phyloP scores from a whole-genome alignment of 2,888 invertebrate genomes.

The Platypus cylindrus region DNA sequence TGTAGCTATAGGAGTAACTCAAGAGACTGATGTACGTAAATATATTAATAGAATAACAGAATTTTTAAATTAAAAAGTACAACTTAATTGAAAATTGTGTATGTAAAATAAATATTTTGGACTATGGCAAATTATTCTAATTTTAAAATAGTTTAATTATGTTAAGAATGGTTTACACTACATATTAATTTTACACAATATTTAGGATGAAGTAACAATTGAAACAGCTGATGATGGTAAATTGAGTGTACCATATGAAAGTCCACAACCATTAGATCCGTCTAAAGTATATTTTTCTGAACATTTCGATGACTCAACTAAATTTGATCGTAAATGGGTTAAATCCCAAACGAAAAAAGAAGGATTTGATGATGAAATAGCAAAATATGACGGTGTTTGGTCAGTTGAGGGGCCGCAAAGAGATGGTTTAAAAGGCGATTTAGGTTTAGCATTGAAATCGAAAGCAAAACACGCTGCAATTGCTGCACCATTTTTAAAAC shows the following conservation, averaged over 20 bases:
- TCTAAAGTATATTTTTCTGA: slow-evolving; percentile 65
- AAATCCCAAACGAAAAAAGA: slow-evolving; percentile 78
- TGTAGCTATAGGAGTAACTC: too few relatives aligned
- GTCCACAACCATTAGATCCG: slow-evolving; percentile 51
- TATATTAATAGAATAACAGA: too few relatives aligned
- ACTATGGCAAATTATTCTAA: too few relatives aligned
- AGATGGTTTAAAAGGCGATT: slow-evolving; percentile 64
- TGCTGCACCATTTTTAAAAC: slow-evolving; percentile 59
- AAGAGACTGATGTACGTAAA: too few relatives aligned
- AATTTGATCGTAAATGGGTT: slow-evolving; percentile 70
- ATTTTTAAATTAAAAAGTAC: too few relatives aligned
- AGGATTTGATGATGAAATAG: slow-evolving; percentile 70
- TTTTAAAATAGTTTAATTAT: too few relatives aligned
- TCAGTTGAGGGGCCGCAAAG: slow-evolving; percentile 62
- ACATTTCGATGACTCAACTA: slow-evolving; percentile 67
- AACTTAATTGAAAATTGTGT: too few relatives aligned
- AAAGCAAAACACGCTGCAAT: slow-evolving; percentile 97
- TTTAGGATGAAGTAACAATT: slow-evolving; percentile 26
- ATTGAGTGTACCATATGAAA: slow-evolving; percentile 47
- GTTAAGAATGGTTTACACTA: too few relatives aligned
- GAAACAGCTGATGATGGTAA: slow-evolving; percentile 25
- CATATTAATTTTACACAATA: too few relatives aligned
- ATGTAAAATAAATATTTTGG: too few relatives aligned
- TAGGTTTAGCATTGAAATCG: slow-evolving; percentile 76
- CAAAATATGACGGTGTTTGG: slow-evolving; percentile 88